phyloP scores from a whole-genome alignment of 1,140 invertebrate species.

The Aphelenchoides avenae region DNA sequence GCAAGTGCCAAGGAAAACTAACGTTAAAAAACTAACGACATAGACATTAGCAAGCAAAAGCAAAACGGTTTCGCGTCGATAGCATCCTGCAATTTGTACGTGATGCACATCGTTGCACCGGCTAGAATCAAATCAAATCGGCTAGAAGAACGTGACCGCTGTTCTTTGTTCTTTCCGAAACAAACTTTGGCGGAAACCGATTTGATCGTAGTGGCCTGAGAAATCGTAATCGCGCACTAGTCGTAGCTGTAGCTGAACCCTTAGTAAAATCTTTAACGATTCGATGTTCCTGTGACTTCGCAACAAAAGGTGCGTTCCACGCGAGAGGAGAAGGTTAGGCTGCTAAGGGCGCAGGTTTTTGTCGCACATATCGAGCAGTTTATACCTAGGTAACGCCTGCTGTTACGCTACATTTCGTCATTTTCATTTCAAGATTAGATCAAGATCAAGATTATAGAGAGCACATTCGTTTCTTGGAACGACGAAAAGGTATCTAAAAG shows the following conservation, averaged over 20 bases:
- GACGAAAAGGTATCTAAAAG: conserved; percentile 76
- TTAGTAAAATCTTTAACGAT: conserved; percentile 72
- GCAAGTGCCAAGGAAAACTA: too few species aligned
- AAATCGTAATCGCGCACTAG: conserved; percentile 79
- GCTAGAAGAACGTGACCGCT: too few species aligned
- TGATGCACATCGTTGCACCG: too few species aligned
- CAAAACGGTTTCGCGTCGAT: too few species aligned
- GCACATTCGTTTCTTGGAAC: conserved; percentile 73
- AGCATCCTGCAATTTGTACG: too few species aligned
- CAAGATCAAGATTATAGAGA: conserved; percentile 62
- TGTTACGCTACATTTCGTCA: background rate
- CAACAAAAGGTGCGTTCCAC: too few species aligned
- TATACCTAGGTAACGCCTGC: conserved; percentile 29
- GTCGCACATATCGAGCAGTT: conserved; percentile 20
- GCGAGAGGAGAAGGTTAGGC: too few species aligned
- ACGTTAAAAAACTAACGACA: too few species aligned
- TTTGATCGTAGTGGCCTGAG: conserved; percentile 73
- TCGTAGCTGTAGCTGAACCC: conserved; percentile 82
- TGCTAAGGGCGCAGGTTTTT: conserved; percentile 24
- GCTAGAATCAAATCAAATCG: too few species aligned
- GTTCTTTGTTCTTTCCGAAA: conserved; percentile 61
- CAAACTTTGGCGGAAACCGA: conserved; percentile 43
- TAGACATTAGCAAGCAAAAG: too few species aligned
- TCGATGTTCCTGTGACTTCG: too few species aligned
- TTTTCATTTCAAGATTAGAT: conserved; percentile 22